Conservation (phyloP, 2,888 invertebrate genomes). For the Sphaerophoria taeniata region DNA sequence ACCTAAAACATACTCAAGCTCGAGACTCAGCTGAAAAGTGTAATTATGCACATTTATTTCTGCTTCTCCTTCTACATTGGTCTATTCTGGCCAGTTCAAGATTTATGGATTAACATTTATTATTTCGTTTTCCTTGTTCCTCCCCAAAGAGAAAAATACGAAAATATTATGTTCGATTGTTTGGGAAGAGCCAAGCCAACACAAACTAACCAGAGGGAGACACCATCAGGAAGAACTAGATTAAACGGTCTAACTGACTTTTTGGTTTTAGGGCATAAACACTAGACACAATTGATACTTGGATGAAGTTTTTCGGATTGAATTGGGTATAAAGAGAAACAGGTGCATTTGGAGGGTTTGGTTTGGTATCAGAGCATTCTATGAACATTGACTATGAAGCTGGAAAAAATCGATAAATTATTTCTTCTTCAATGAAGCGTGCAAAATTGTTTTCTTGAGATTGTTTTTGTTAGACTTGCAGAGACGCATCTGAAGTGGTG, state of each 20-base stretch:
- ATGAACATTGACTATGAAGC: constrained; percentile 4
- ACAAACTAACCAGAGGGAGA: constrained; percentile 29
- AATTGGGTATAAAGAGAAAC: constrained; percentile 14
- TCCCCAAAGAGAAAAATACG: constrained; percentile 24
- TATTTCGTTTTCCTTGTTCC: constrained; percentile 38
- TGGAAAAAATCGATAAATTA: constrained; percentile 67
- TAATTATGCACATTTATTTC: constrained; percentile 74
- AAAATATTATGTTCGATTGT: constrained; percentile 68
- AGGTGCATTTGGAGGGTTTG: constrained; percentile 48
- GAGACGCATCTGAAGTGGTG: constrained; percentile 66
- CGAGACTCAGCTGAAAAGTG: constrained; percentile 59
- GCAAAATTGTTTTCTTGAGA: constrained; percentile 55
- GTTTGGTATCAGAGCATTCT: constrained; percentile 60
- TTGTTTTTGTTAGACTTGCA: constrained; percentile 9
- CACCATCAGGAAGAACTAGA: constrained; percentile 67
- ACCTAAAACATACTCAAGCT: constrained; percentile 40
- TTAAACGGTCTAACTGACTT: constrained; percentile 67
- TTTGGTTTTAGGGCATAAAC: constrained; percentile 55
- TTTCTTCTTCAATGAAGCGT: constrained; percentile 73
- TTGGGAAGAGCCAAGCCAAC: constrained; percentile 16
- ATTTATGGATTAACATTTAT: constrained; percentile 75
- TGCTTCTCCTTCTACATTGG: constrained; percentile 3
- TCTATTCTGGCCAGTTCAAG: constrained; percentile 49
- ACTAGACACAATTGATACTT: constrained; percentile 45
- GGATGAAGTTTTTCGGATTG: not conserved